Percentiles rank a stretch among this genome's conserved stretches.
Conservation (phyloP, 2,888 invertebrate genomes). For the Strigamia transsilvanica region DNA sequence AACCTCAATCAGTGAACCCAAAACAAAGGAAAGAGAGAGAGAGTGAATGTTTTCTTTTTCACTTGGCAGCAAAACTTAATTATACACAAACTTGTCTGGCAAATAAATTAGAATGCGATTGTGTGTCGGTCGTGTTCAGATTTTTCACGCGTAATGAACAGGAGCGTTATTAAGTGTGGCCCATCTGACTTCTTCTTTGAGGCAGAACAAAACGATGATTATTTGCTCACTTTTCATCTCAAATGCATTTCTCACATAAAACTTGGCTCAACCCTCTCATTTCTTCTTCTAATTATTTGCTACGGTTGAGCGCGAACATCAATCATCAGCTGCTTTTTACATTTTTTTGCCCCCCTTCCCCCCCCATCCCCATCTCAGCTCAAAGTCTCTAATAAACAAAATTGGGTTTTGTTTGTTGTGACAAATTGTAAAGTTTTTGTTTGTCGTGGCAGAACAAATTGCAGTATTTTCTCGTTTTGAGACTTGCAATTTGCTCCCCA, state of each 20-base stretch:
- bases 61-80: constrained; percentile 20
- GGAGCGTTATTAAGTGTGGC: constrained; percentile 20
- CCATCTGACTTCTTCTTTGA: constrained; percentile 20
- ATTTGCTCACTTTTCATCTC: constrained; percentile 20
- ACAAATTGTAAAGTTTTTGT: constrained; percentile 20
- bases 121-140: constrained; percentile 20
- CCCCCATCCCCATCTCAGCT: neutral
- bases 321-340: constrained; percentile 14
- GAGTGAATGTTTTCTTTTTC: constrained; percentile 20
- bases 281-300: constrained; percentile 4
- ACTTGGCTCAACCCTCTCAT: constrained; percentile 20
- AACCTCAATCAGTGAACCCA: constrained; percentile 20
- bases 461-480: constrained; percentile 5
- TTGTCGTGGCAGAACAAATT: constrained; percentile 10
- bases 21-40: constrained; percentile 6
- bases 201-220: constrained; percentile 20
- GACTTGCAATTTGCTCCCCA: constrained; percentile 9
- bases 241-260: constrained; percentile 20
- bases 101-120: constrained; percentile 20
- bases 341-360: neutral
- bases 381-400: constrained; percentile 10
- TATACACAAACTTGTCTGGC: constrained; percentile 20
- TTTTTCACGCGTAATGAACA: constrained; percentile 20
- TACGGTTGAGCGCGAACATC: constrained; percentile 10
- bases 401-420: constrained; percentile 14